Base-by-base conservation (phyloP, 2,888 invertebrate species). In the Lacanobia wlatinum region DNA sequence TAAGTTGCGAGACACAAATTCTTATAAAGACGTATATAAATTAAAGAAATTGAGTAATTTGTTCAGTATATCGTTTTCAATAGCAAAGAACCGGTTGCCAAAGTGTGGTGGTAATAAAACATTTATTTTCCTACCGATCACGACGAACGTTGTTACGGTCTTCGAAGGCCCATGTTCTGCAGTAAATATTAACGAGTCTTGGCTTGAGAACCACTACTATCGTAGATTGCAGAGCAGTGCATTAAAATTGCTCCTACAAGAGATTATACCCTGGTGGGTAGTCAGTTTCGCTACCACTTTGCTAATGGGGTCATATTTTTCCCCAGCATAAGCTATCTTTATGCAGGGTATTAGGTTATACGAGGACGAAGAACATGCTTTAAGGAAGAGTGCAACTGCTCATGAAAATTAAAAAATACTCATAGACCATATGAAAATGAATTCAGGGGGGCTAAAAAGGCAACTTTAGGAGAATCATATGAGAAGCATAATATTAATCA, bases 121-220 rank as follows among this genome's bases (percentile, higher is more conserved):
- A 40, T 76, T 38, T 38, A 50, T 59, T 59, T 52, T 28, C 69
- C 9, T n/a, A 50, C 12, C 38, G 70, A 76, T 46, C 58, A 28
- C 21, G 18, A 18, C 18, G 12, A 10, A 18, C 12, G 18, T 12
- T 52, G 46, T 58, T 14, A 76, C 58, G 43, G 12, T 70, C 77
- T 70, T 52, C 23, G 28, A 46, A 21, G 46, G 73, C 18, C 69
- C 70, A 46, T 74, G 77, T 76, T 40, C 52, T 21, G 28, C 28
- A 74, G 12, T 74, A 52, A 74, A 74, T 59, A 52, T 48, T 76
- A 70, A 74, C 77, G 73, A 59, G 46, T 59, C 77, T 70, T 76
- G 58, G 70, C 73, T 52, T 40, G 46, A 65, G 28, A 75, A 48
- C 55, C 48, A 21, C 55, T 56, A 28, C 50, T 74, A 59, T 70